A percentile compares a stretch with the other conserved stretches of the same genome.
Conservation (phyloP, 2,797 vertebrate species). For the Manis crassicaudata region DNA sequence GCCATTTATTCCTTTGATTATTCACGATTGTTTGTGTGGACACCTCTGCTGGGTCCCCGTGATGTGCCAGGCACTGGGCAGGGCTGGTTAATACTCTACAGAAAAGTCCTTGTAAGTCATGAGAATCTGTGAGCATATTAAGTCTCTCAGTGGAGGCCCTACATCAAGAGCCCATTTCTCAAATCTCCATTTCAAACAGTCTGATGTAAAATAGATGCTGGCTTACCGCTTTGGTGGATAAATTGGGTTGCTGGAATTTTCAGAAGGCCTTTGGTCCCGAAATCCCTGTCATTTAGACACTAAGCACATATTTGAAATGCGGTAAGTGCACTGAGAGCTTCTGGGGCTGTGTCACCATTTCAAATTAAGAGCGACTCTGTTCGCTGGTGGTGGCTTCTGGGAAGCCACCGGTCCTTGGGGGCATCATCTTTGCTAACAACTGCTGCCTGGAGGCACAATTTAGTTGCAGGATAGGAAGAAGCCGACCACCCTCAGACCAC, state of each 20-base stretch:
- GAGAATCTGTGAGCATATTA: not conserved
- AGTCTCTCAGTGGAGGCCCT: not conserved
- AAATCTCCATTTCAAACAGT: conserved; percentile 22
- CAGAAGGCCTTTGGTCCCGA: not conserved
- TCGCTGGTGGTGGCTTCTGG: not conserved
- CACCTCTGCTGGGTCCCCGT: rapidly evolving
- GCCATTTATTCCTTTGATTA: not conserved
- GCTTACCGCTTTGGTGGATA: not conserved
- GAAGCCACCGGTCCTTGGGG: not conserved
- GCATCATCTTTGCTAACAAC: not conserved
- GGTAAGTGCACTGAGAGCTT: not conserved
- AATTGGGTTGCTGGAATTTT: not conserved
- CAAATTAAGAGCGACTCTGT: not conserved
- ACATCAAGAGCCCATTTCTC: not conserved
- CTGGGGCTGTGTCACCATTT: not conserved
- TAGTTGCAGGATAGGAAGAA: not conserved
- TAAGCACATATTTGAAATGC: not conserved
- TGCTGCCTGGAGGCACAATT: not conserved
- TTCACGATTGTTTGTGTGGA: too few relatives aligned
- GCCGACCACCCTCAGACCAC: not conserved
- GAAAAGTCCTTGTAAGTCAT: not conserved
- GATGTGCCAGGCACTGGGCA: not conserved
- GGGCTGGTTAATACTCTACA: not conserved
- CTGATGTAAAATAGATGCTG: not conserved
- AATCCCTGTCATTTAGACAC: not conserved